These are phyloP conservation scores for Tenthredo livida DNA, from an alignment of 2,888 invertebrate species.

Conservation along the genomic window DNA sequence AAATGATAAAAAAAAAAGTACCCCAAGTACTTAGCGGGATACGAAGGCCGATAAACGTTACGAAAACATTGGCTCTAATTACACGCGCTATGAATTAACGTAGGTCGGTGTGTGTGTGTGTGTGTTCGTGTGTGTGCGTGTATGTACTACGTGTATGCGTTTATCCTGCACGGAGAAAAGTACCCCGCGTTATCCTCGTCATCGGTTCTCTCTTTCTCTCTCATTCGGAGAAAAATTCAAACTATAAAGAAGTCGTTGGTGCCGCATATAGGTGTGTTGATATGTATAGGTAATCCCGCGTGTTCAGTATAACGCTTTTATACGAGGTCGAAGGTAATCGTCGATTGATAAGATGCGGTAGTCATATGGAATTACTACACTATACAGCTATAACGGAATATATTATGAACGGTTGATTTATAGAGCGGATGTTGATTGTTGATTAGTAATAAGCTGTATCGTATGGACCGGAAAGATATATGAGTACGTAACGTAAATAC, in stretches of 20 bases:
- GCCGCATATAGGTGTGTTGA: not conserved
- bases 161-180: not conserved
- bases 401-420: not conserved
- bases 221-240: not conserved
- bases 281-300: not conserved
- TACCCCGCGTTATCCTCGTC: not conserved
- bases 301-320: not conserved
- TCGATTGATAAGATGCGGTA: constrained; percentile 3
- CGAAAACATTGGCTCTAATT: constrained; percentile 47
- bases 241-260: not conserved
- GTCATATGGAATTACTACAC: not conserved
- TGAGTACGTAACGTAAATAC: not conserved
- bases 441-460: not conserved
- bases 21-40: constrained; percentile 8
- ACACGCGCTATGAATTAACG: constrained; percentile 27
- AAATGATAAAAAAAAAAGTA: not conserved
- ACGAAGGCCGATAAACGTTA: constrained; percentile 40
- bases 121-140: not conserved
- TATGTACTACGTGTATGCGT: not conserved
- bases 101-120: not conserved
- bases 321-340: not conserved
- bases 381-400: not conserved
- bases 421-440: not conserved
- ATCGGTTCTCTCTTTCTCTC: not conserved
- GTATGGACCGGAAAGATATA: not conserved